A percentile compares a stretch with the other conserved stretches of the same genome.
These are phyloP conservation scores for Tenthredo distinguenda DNA, from an alignment of 2,888 invertebrate genomes.

Conservation along the genomic window DNA sequence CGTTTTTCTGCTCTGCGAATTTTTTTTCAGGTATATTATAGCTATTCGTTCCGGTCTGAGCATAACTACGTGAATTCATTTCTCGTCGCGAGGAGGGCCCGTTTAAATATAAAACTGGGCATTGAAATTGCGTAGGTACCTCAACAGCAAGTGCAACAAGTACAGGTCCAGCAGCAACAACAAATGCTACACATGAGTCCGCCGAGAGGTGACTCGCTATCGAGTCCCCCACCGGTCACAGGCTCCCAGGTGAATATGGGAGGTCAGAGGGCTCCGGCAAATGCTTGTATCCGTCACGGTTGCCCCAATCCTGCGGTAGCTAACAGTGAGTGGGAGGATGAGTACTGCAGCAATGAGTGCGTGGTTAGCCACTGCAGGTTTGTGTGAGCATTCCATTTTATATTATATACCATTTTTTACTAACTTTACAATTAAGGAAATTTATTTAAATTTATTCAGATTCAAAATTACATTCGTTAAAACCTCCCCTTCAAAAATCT, in stretches of 20 bases:
- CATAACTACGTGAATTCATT: background rate
- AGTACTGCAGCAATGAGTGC: constrained; percentile 98
- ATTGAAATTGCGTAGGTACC: constrained; percentile 64
- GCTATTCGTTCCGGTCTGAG: background rate
- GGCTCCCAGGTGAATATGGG: constrained; percentile 67
- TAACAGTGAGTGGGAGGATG: constrained; percentile 97
- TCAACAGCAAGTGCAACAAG: constrained; percentile 70
- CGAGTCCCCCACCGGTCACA: constrained; percentile 72
- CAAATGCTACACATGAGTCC: constrained; percentile 76
- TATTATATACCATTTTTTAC: background rate
- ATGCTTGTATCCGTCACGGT: constrained; percentile 91
- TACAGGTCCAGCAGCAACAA: constrained; percentile 68
- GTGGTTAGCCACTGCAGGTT: constrained; percentile 97
- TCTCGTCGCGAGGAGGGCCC: background rate
- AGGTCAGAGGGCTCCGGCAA: constrained; percentile 70
- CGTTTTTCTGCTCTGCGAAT: constrained; percentile 35
- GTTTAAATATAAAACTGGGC: constrained; percentile 37
- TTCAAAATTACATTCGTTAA: no score
- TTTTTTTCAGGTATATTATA: constrained; percentile 33
- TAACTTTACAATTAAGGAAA: background rate
- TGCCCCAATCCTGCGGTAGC: constrained; percentile 95
- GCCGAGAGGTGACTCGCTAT: constrained; percentile 69
- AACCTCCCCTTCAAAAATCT: no score
- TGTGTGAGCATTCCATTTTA: constrained; percentile 67
- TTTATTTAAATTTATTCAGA: background rate